Evolutionary conservation across 2,888 invertebrate genomes (phyloP).

Genomic region (Ernsta delagoae): DNA sequence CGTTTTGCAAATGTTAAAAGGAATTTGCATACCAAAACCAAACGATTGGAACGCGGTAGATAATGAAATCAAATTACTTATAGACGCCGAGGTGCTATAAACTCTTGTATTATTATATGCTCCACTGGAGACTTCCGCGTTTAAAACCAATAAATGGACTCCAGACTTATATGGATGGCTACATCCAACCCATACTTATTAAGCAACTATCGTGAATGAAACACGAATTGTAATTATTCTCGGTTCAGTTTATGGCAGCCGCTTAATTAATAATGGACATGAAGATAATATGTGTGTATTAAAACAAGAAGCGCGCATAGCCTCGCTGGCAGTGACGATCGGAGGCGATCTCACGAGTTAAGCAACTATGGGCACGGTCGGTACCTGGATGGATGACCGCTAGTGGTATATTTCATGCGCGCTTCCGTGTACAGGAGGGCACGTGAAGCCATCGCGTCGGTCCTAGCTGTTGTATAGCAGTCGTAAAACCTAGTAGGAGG

Average conservation of each 20-base stretch:
- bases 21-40: constrained; percentile 23
- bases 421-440: too few species aligned
- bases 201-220: neutral
- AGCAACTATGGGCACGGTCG: too few species aligned
- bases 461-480: too few species aligned
- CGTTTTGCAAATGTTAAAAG: constrained; percentile 19
- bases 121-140: constrained; percentile 8
- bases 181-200: neutral
- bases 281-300: neutral
- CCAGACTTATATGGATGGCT: neutral
- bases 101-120: neutral
- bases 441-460: too few species aligned
- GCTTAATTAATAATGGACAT: too few species aligned
- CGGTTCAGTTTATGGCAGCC: neutral
- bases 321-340: too few species aligned
- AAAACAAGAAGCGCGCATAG: too few species aligned
- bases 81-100: constrained; percentile 5
- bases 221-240: neutral
- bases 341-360: too few species aligned
- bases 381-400: too few species aligned
- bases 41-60: constrained; percentile 18
- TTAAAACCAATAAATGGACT: neutral
- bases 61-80: constrained; percentile 19
- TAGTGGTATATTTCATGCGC: too few species aligned
- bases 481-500: too few species aligned